phyloP scores from a whole-genome alignment of 2,113 vertebrate species.

The Lichenostomus cassidix region DNA sequence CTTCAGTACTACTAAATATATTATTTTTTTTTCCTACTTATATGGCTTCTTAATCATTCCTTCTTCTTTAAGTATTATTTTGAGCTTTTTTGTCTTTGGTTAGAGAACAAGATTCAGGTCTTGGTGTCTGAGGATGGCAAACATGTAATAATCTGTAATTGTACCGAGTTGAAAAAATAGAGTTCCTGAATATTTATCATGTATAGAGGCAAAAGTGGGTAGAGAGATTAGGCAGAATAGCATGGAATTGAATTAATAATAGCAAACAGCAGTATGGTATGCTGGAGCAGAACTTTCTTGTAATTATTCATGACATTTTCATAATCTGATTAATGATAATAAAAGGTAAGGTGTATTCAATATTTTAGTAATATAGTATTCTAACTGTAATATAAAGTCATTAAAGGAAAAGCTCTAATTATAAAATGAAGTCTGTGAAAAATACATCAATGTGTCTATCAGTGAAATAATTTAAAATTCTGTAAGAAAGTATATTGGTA shows the following conservation, averaged over 20 bases:
- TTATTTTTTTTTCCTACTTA: not conserved
- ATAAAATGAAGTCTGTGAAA: conserved; percentile 20
- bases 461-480: conserved; percentile 20
- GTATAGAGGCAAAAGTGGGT: not conserved
- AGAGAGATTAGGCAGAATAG: not conserved
- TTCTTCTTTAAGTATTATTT: not conserved
- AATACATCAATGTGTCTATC: conserved; percentile 11
- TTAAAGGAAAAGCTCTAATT: conserved; percentile 39
- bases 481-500: not conserved
- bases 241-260: not conserved
- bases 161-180: not conserved
- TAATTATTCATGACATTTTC: not conserved
- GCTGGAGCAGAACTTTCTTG: not conserved
- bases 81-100: not conserved
- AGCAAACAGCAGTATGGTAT: not conserved
- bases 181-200: not conserved
- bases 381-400: not conserved
- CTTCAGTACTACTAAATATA: not conserved
- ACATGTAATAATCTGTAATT: not conserved
- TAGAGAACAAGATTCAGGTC: not conserved
- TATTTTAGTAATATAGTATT: not conserved
- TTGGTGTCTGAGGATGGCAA: not conserved
- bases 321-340: not conserved
- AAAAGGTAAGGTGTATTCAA: not conserved
- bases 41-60: not conserved